phyloP scores from a whole-genome alignment of 2,888 invertebrate species.

The Seira musarum region DNA sequence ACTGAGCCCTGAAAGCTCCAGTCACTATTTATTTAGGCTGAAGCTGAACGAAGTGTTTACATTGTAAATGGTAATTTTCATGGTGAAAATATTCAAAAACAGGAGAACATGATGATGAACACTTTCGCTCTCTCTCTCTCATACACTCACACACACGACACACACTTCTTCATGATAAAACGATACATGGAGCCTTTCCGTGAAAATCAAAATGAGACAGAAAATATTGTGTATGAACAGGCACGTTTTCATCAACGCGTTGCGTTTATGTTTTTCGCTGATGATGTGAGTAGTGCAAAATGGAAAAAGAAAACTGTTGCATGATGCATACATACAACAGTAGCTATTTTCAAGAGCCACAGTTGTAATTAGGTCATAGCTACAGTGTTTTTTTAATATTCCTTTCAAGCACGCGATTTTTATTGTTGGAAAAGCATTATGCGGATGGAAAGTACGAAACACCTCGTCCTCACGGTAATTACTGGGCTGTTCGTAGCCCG shows the following conservation, averaged over 20 bases:
- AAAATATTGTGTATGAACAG: neutral
- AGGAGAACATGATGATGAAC: slow-evolving; percentile 18
- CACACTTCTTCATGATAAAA: no score
- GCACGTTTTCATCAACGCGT: slow-evolving; percentile 8
- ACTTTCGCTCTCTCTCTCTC: neutral
- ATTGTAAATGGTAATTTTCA: slow-evolving; percentile 20
- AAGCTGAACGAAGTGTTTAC: slow-evolving; percentile 9
- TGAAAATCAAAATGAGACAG: slow-evolving; percentile 1
- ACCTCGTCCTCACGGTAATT: neutral
- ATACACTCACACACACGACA: no score
- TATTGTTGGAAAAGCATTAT: neutral
- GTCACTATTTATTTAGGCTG: slow-evolving; percentile 21
- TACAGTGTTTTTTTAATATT: slow-evolving; percentile 21
- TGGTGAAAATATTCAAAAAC: slow-evolving; percentile 13
- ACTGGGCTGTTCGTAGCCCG: neutral
- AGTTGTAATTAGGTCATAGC: slow-evolving; percentile 46
- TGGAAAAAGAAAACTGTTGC: slow-evolving; percentile 36
- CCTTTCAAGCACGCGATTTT: slow-evolving; percentile 39
- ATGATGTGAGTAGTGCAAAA: no score
- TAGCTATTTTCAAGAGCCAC: neutral
- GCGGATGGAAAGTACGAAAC: slow-evolving; percentile 4
- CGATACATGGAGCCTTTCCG: neutral
- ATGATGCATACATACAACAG: slow-evolving; percentile 6
- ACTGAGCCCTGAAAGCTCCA: neutral
- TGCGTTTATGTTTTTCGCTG: neutral